A percentile compares a stretch with the other conserved stretches of the same genome.
phyloP scores from a whole-genome alignment of 2,797 vertebrate species.

The Crypturellus tataupa region DNA sequence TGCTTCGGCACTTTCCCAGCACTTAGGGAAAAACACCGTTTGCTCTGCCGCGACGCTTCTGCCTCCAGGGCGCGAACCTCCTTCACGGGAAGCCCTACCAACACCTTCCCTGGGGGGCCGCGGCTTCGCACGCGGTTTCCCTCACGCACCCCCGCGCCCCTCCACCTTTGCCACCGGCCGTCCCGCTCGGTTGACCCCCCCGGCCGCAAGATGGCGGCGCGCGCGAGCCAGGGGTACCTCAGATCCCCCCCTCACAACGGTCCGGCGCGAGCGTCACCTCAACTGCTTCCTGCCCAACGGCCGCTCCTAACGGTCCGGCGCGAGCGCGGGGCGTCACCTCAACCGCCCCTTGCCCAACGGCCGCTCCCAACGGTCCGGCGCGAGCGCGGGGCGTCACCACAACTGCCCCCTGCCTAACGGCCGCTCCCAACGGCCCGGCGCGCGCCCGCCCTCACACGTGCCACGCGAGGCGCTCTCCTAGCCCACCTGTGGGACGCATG shows the following conservation, averaged over 20 bases:
- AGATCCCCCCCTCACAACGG: neutral
- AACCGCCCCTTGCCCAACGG: neutral
- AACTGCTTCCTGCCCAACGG: neutral
- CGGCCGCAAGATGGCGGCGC: neutral
- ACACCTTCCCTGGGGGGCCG: accelerated
- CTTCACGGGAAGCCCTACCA: accelerated
- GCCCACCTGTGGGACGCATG: neutral
- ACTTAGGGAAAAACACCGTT: accelerated
- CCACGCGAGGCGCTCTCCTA: neutral
- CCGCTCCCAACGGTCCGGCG: neutral
- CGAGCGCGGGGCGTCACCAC: too few relatives aligned
- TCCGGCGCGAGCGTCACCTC: too few relatives aligned
- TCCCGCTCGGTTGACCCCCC: too few relatives aligned
- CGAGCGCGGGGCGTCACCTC: too few relatives aligned
- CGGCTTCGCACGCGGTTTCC: accelerated
- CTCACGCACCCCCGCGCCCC: neutral
- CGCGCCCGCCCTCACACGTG: neutral
- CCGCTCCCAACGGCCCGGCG: neutral
- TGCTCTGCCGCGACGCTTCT: neutral
- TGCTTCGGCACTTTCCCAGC: accelerated
- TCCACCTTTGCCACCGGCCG: too few relatives aligned
- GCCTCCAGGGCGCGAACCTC: neutral
- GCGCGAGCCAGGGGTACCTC: neutral
- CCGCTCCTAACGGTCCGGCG: neutral
- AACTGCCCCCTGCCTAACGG: too few relatives aligned